phyloP scores from a whole-genome alignment of 2,113 vertebrate species.

The Passer domesticus region DNA sequence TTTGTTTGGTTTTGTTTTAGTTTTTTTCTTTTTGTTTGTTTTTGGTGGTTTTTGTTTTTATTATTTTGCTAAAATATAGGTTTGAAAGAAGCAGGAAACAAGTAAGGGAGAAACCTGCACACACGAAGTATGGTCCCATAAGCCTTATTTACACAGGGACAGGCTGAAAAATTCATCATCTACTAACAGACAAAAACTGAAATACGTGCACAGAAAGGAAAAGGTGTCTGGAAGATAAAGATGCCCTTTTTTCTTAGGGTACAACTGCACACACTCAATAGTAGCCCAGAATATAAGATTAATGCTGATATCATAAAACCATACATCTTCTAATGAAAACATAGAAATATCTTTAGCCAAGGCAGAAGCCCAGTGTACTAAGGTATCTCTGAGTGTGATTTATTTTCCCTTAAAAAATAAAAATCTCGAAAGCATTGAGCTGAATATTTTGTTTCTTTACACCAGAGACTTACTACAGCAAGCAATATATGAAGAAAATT shows the following conservation, averaged over 20 bases:
- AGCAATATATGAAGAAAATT: neutral
- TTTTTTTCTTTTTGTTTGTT: neutral
- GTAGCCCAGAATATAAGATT: slow-evolving; percentile 16
- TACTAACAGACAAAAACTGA: neutral
- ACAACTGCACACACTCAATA: neutral
- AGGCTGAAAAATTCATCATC: neutral
- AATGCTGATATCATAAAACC: slow-evolving; percentile 39
- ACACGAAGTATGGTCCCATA: neutral
- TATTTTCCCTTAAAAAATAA: slow-evolving; percentile 29
- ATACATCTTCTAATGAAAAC: slow-evolving; percentile 48
- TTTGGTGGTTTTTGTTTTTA: neutral
- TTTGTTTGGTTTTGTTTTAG: neutral
- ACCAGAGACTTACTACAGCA: neutral
- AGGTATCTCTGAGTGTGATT: neutral
- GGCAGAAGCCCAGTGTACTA: neutral
- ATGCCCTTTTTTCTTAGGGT: neutral
- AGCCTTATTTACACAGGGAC: neutral
- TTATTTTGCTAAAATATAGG: neutral
- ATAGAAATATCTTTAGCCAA: neutral
- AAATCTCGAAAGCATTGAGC: slow-evolving; percentile 10
- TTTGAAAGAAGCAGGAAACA: neutral
- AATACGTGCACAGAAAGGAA: neutral
- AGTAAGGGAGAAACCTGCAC: neutral
- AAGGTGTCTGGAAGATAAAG: neutral
- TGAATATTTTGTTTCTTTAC: slow-evolving; percentile 26